Percentiles rank a stretch among this genome's conserved stretches.
These are phyloP conservation scores for Parapristionchus giblindavisi DNA, from an alignment of 2,888 invertebrate genomes.

Conservation along the genomic window DNA sequence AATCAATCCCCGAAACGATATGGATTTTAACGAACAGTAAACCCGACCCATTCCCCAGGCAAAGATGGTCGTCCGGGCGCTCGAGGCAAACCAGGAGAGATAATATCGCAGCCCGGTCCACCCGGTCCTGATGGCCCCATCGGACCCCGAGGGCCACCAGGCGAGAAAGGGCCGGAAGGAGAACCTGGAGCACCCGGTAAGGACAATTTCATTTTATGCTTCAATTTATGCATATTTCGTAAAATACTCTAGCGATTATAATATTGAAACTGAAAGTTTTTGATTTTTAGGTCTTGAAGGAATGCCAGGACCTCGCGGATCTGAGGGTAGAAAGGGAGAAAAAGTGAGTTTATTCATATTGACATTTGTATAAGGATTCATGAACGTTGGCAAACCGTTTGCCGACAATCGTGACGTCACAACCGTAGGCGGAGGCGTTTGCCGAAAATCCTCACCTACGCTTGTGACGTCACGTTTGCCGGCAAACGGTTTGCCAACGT, in stretches of 20 bases:
- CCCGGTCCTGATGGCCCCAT: slow-evolving; percentile 24
- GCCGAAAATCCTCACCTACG: too few species aligned
- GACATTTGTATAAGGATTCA: neutral
- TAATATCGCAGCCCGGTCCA: slow-evolving; percentile 31
- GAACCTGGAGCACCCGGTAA: slow-evolving; percentile 34
- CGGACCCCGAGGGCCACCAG: slow-evolving; percentile 29
- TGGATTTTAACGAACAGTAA: neutral
- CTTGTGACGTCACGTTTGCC: too few species aligned
- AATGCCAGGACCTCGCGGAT: slow-evolving; percentile 11
- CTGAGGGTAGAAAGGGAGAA: slow-evolving; percentile 25
- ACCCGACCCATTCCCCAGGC: too few species aligned
- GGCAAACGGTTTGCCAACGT: too few species aligned
- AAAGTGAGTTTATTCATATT: neutral
- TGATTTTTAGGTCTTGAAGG: slow-evolving; percentile 25
- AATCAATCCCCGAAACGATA: too few species aligned
- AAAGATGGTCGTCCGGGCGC: slow-evolving; percentile 24
- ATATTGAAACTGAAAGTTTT: too few species aligned
- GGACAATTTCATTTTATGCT: too few species aligned
- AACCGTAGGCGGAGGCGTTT: too few species aligned
- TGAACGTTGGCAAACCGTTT: too few species aligned
- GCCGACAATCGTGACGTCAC: too few species aligned
- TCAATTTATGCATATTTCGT: neutral
- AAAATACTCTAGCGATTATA: neutral
- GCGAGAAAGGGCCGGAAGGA: slow-evolving; percentile 36
- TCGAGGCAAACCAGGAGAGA: slow-evolving; percentile 32